phyloP scores from a whole-genome alignment of 2,113 vertebrate species.

The Melozone crissalis region DNA sequence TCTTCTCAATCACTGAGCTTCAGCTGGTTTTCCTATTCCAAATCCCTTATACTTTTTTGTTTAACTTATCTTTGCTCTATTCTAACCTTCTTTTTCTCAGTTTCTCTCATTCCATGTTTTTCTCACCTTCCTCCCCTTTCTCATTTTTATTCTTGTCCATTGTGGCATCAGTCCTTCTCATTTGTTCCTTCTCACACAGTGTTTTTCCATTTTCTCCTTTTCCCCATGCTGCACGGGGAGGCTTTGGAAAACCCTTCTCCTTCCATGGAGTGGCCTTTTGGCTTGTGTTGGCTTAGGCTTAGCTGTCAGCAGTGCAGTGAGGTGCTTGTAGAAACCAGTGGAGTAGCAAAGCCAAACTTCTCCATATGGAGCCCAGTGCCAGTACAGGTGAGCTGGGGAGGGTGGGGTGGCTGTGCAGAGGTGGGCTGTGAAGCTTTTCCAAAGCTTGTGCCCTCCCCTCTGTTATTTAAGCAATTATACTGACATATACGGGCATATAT shows the following conservation, averaged over 20 bases:
- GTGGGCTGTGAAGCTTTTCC: background rate
- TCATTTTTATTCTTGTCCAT: background rate
- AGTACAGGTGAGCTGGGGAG: background rate
- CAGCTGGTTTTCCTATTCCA: background rate
- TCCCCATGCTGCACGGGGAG: accelerated
- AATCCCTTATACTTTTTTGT: background rate
- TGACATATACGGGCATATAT: background rate
- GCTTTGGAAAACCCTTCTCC: background rate
- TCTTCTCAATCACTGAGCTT: background rate
- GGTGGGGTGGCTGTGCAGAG: background rate
- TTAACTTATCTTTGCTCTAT: background rate
- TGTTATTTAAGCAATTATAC: background rate
- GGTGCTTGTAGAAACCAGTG: background rate
- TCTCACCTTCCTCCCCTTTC: background rate
- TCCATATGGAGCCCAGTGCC: background rate
- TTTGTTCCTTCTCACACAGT: background rate
- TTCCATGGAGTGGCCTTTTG: background rate
- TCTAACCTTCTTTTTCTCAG: background rate
- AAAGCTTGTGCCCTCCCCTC: background rate
- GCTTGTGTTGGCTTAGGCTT: background rate
- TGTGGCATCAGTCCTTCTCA: background rate
- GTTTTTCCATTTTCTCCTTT: background rate
- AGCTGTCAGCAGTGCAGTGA: background rate
- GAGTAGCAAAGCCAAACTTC: background rate
- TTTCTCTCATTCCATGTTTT: background rate